Base-by-base conservation (phyloP, 1,140 invertebrate genomes). In the Heterodera carotae region DNA sequence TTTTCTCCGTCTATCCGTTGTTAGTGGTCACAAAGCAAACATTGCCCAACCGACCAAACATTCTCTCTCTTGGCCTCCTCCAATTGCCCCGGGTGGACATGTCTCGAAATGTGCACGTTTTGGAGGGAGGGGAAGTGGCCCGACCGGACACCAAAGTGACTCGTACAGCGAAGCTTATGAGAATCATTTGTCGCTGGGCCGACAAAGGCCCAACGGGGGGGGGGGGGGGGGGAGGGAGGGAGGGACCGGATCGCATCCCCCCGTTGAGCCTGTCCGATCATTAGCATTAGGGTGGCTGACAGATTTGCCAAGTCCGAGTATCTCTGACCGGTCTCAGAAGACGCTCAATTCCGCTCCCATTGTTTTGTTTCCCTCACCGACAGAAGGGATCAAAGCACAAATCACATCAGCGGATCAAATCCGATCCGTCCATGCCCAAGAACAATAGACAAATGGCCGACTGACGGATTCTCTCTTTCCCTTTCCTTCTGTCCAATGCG, bases 401-500 rank as follows among this genome's bases (percentile, higher is more conserved):
- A 56, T 74, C 71, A 4, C 48, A n/a, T n/a, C n/a, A n/a, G n/a
- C n/a, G n/a, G n/a, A n/a, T n/a, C n/a, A n/a, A n/a, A n/a, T 73
- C n/a, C 64, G n/a, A n/a, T n/a, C n/a, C n/a, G 56, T 69, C 48
- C 33, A 10, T 75, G 25, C 39, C 72, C 25, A 25, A n/a, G 27
- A 2, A 36, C 53, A 22, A 56, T 25, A 18, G 48, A 18, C n/a
- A n/a, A n/a, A n/a, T 4, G 12, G 48, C 22, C 10, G 7, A n/a
- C 39, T 25, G n/a, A n/a, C n/a, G n/a, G n/a, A n/a, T 18, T 74
- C 71, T 74, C 8, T 29, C 25, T 74, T 73, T 31, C 12, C 39
- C 2, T 25, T 22, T 60, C 31, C 7, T 73, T 18, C 22, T 56
- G 18, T 2, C 18, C 48, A 56, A 43, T 12, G n/a, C n/a, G n/a